Evolutionary conservation across 2,888 invertebrate genomes (phyloP).

Genomic region (Microchrysa polita): DNA sequence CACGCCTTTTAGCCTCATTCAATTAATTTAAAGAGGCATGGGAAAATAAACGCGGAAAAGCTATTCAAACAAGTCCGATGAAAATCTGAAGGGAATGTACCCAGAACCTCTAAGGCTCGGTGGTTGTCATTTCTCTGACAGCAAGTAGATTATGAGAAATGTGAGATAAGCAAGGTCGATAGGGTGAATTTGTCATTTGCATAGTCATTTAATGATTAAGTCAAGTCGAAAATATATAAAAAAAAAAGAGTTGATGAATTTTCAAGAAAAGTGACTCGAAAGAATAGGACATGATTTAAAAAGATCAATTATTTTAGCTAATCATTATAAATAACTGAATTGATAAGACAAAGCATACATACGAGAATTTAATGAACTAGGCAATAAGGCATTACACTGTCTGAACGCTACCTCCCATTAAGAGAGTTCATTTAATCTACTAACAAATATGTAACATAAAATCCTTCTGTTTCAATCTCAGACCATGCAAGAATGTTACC

Average conservation of each 20-base stretch:
- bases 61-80: not conserved
- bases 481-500: not conserved
- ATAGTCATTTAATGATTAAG: conserved; percentile 24
- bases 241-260: no score
- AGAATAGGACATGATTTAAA: no score
- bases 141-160: not conserved
- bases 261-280: no score
- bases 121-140: not conserved
- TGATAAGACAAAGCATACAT: no score
- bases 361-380: no score
- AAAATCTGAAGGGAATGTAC: not conserved
- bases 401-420: no score
- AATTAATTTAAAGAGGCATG: conserved; percentile 18
- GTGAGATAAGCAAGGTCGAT: not conserved
- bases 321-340: no score
- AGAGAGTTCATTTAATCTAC: not conserved
- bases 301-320: no score
- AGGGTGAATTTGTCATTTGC: conserved; percentile 12
- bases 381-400: no score
- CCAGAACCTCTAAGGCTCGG: not conserved
- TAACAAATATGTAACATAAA: not conserved
- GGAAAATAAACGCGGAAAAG: not conserved
- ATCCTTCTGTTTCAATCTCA: no score
- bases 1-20: not conserved
- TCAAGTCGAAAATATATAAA: conserved; percentile 21